Percentiles rank a stretch among this genome's conserved stretches.
Conservation (phyloP, 1,140 invertebrate species). For the Heliconius melpomene region DNA sequence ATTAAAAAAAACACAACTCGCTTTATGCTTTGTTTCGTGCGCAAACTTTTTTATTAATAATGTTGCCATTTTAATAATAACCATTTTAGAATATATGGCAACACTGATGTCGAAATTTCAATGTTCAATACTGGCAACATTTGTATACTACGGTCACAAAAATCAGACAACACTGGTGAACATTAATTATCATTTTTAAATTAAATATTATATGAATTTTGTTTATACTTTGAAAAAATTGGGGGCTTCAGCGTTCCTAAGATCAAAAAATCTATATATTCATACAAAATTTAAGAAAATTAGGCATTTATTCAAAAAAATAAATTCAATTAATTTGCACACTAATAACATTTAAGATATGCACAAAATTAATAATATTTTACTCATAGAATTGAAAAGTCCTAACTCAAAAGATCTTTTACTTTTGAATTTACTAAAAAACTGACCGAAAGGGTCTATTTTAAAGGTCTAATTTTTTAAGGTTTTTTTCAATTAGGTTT, state of each 20-base stretch:
- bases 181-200: constrained; percentile 3
- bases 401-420: not conserved
- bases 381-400: not conserved
- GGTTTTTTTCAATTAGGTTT: no score
- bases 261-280: not conserved
- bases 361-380: not conserved
- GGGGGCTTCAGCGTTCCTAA: not conserved
- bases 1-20: constrained; percentile 71
- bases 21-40: constrained; percentile 64
- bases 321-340: no score
- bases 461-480: no score
- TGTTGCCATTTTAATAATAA: constrained; percentile 14
- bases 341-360: not conserved
- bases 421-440: not conserved
- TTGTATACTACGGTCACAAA: constrained; percentile 29
- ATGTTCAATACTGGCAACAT: constrained; percentile 32
- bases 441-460: no score
- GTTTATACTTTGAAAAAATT: not conserved
- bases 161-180: constrained; percentile 40
- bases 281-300: constrained; percentile 3
- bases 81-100: constrained; percentile 8
- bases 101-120: constrained; percentile 18
- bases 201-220: not conserved
- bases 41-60: constrained; percentile 44
- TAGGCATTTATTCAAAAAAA: not conserved